phyloP scores from a whole-genome alignment of 2,113 vertebrate species.

The Nestor notabilis region DNA sequence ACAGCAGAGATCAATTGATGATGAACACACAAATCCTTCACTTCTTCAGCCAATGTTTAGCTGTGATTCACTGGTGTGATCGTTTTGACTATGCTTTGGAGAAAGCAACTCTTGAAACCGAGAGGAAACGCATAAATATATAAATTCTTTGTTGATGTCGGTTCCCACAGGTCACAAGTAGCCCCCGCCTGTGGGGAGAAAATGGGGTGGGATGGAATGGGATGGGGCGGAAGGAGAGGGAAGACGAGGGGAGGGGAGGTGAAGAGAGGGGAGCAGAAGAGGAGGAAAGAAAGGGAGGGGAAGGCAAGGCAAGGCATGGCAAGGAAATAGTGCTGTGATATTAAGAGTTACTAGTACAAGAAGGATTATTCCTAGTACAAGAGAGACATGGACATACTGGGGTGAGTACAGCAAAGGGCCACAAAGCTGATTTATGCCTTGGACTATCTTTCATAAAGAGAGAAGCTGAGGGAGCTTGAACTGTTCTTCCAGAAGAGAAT shows the following conservation, averaged over 20 bases:
- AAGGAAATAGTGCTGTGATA: not conserved
- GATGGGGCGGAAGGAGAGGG: not conserved
- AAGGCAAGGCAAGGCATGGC: not conserved
- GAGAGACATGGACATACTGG: not conserved
- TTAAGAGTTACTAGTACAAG: not conserved
- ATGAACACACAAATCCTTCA: not conserved
- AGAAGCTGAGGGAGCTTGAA: not conserved
- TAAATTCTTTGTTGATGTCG: not conserved
- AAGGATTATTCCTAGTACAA: not conserved
- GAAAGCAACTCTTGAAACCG: not conserved
- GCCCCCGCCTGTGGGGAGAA: not conserved
- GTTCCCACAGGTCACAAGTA: not conserved
- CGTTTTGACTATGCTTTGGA: not conserved
- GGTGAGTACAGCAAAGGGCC: not conserved
- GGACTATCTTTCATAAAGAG: not conserved
- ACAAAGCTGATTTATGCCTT: not conserved
- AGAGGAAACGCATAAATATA: not conserved
- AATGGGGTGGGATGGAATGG: not conserved
- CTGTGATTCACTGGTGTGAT: not conserved
- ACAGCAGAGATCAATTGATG: rapidly evolving
- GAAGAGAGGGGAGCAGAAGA: not conserved
- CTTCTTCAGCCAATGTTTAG: not conserved
- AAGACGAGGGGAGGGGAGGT: too few relatives aligned
- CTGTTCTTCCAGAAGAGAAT: not conserved
- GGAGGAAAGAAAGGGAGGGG: not conserved